These are phyloP conservation scores for Bombylius discolor DNA, from an alignment of 2,888 invertebrate species.

Conservation along the genomic window DNA sequence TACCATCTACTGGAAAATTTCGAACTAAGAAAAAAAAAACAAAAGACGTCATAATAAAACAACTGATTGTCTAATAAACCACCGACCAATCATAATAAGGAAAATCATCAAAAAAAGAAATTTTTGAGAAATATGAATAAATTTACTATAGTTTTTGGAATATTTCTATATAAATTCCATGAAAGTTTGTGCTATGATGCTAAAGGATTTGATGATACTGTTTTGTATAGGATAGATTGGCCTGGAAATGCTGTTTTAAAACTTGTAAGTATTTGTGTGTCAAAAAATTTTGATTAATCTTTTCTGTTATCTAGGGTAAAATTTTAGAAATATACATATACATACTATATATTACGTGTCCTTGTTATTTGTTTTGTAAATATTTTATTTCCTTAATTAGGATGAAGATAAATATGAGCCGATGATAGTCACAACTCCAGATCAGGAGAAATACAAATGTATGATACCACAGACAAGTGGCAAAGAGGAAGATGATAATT, in stretches of 20 bases:
- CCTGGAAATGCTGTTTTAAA: constrained; percentile 41
- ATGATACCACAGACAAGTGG: constrained; percentile 53
- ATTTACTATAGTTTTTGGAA: too few species aligned
- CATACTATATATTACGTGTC: background rate
- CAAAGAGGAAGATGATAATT: constrained; percentile 28
- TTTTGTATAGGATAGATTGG: constrained; percentile 70
- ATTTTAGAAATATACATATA: constrained; percentile 11
- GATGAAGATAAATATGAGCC: constrained; percentile 39
- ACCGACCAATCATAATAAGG: too few species aligned
- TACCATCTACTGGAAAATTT: too few species aligned
- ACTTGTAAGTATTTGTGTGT: constrained; percentile 28
- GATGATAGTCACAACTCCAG: constrained; percentile 55
- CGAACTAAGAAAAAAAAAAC: too few species aligned
- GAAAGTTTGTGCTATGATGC: constrained; percentile 41
- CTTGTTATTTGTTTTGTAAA: background rate
- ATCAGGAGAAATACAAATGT: constrained; percentile 76
- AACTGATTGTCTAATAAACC: too few species aligned
- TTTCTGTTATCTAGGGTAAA: constrained; percentile 6
- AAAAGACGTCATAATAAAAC: too few species aligned
- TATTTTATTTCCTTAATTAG: constrained; percentile 11
- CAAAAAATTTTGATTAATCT: background rate
- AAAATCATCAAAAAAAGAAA: too few species aligned
- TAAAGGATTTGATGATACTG: constrained; percentile 69
- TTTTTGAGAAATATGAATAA: too few species aligned
- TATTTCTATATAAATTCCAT: too few species aligned